Conservation (phyloP, 2,113 vertebrate genomes). For the Colius striatus region DNA sequence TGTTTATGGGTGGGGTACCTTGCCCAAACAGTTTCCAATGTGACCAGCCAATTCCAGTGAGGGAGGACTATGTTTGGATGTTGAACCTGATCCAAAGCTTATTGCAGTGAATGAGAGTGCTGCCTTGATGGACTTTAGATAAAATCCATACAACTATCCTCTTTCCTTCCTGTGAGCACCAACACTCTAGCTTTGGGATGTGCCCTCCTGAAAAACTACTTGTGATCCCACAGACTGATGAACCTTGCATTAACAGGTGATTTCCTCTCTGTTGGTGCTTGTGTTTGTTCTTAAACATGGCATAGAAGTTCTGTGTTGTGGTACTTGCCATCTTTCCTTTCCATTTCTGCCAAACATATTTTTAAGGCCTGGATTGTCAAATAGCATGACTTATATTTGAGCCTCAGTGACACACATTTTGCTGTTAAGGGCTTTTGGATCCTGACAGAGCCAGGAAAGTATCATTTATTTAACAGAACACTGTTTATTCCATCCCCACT, state of each 20-base stretch:
- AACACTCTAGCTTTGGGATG: background rate
- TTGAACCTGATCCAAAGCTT: conserved; percentile 26
- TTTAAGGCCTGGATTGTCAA: conserved; percentile 43
- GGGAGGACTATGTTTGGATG: background rate
- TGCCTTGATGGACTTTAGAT: background rate
- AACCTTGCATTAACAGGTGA: background rate
- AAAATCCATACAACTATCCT: background rate
- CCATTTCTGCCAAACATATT: background rate
- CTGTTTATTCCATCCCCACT: conserved; percentile 26
- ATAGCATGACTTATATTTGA: too few relatives aligned
- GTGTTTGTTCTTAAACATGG: conserved; percentile 55
- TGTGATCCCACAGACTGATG: background rate
- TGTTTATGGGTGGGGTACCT: conserved; percentile 49
- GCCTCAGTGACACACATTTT: conserved; percentile 30
- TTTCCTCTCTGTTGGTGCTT: background rate
- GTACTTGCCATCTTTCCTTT: conserved; percentile 41
- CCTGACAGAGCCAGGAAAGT: conserved; percentile 30
- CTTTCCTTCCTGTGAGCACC: background rate
- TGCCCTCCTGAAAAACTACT: background rate
- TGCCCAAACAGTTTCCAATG: conserved; percentile 36
- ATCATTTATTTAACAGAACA: background rate
- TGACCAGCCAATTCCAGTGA: conserved; percentile 1
- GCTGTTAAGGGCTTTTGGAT: conserved; percentile 27
- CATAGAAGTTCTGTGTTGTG: conserved; percentile 35
- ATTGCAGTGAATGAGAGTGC: conserved; percentile 24